Base-by-base conservation (phyloP, 2,888 invertebrate genomes). In the Sarcophaga caerulescens region DNA sequence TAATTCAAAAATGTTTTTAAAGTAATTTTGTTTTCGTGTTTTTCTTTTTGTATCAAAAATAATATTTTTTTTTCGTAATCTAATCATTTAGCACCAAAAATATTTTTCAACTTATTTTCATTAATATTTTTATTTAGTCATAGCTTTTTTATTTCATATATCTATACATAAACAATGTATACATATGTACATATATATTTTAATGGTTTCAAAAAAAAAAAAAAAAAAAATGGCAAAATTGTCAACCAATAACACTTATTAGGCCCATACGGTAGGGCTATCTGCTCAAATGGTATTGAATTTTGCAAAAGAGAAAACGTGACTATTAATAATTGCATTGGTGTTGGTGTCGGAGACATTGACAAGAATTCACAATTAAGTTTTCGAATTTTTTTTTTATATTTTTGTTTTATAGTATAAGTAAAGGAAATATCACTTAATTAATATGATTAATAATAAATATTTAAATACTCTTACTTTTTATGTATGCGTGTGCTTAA, bases 261-360 rank as follows among this genome's bases (percentile, higher is more conserved):
- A 52, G 52, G 14, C 52, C 52, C 17, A 12, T 52, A 52, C 17
- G 35, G 2, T 52, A 17, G 52, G 52, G 52, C 52, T 52, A 14
- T 52, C 17, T 0, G 14, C 17, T 4, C 1, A 66, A 12, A 73
- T 60, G 6, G 17, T 10, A 35, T 44, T 19, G 19, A 76, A 35
- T 70, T 35, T 79, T 75, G 45, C 69, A 70, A 84, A 75, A 84
- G 79, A 79, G 84, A 84, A 84, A 84, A 79, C 65, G 63, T 79
- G 74, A 84, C 84, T 75, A 47, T 65, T 63, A 25, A 73, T 44
- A 60, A 63, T 52, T 52, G 52, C 52, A 17, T 52, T 12, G 17
- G 52, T 52, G 17, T 14, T 71, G 19, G 19, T 21, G 23, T 44
- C 44, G 47, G 23, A 44, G 66, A 21, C 71, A 76, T 57, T 19